phyloP scores from a whole-genome alignment of 1,140 invertebrate genomes.

The Heliconius eleuchia region DNA sequence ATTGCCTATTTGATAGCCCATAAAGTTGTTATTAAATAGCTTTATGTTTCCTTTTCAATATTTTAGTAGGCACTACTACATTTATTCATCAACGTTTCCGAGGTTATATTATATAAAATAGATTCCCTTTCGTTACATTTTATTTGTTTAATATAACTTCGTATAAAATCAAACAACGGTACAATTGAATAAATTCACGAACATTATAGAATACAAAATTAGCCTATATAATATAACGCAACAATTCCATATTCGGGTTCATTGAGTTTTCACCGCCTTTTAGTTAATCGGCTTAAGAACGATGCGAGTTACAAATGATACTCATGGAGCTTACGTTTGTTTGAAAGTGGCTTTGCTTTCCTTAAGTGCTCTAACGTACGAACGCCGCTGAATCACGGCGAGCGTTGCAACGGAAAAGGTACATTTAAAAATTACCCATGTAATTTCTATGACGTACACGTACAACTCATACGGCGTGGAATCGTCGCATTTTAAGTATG shows the following conservation, averaged over 20 bases:
- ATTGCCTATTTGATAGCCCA: slow-evolving; percentile 49
- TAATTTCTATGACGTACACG: slow-evolving; percentile 78
- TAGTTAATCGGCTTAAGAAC: slow-evolving; percentile 65
- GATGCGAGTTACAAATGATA: slow-evolving; percentile 59
- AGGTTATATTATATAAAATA: background rate
- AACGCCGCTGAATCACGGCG: slow-evolving; percentile 63
- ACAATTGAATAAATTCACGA: background rate
- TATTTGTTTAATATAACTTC: background rate
- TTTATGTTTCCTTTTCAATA: slow-evolving; percentile 47
- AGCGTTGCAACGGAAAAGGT: slow-evolving; percentile 72
- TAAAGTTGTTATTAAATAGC: slow-evolving; percentile 51
- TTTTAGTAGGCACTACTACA: slow-evolving; percentile 40
- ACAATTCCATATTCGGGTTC: slow-evolving; percentile 47
- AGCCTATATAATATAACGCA: background rate
- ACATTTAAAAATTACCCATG: slow-evolving; percentile 75
- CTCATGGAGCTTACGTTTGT: slow-evolving; percentile 66
- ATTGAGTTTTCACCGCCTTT: slow-evolving; percentile 72
- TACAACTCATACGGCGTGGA: slow-evolving; percentile 47
- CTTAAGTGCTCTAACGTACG: slow-evolving; percentile 68
- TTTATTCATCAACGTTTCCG: slow-evolving; percentile 23
- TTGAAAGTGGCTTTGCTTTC: slow-evolving; percentile 67
- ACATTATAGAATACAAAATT: background rate
- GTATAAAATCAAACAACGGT: background rate
- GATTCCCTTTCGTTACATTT: background rate
- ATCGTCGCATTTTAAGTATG: slow-evolving; percentile 57